Conservation (phyloP, 2,797 vertebrate species). For the Cottoperca gobio region DNA sequence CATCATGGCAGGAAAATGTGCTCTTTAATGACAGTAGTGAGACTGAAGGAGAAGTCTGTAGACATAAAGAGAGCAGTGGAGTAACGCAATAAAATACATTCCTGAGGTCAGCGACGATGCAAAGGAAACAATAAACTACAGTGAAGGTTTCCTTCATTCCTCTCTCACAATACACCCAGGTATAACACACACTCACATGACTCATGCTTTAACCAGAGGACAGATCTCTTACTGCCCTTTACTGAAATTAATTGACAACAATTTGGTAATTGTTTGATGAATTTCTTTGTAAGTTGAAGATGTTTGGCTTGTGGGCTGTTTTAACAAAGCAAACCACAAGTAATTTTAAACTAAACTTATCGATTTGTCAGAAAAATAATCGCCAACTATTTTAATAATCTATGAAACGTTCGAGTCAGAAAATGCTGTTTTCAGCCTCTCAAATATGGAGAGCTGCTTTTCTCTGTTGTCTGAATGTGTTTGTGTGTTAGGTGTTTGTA, state of each 20-base stretch:
- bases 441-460: too few species aligned
- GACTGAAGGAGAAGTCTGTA: conserved; percentile 40
- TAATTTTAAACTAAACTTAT: too few species aligned
- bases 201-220: background rate
- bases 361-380: too few species aligned
- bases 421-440: too few species aligned
- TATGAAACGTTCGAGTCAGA: too few species aligned
- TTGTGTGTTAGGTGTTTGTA: too few species aligned
- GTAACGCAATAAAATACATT: conserved; percentile 40
- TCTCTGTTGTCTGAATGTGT: too few species aligned
- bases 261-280: background rate
- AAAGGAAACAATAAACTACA: background rate
- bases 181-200: background rate
- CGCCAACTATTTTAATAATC: too few species aligned
- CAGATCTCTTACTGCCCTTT: too few species aligned
- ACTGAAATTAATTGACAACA: too few species aligned
- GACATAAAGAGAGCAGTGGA: background rate
- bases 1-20: conserved; percentile 58
- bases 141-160: background rate
- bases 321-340: background rate
- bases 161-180: background rate
- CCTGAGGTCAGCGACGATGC: conserved; percentile 24
- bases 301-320: background rate
- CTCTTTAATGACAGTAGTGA: conserved; percentile 49
- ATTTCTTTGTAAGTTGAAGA: background rate